Percentiles rank a stretch among this genome's conserved stretches.
phyloP scores from a whole-genome alignment of 2,113 vertebrate species.

The Dinomys branickii region DNA sequence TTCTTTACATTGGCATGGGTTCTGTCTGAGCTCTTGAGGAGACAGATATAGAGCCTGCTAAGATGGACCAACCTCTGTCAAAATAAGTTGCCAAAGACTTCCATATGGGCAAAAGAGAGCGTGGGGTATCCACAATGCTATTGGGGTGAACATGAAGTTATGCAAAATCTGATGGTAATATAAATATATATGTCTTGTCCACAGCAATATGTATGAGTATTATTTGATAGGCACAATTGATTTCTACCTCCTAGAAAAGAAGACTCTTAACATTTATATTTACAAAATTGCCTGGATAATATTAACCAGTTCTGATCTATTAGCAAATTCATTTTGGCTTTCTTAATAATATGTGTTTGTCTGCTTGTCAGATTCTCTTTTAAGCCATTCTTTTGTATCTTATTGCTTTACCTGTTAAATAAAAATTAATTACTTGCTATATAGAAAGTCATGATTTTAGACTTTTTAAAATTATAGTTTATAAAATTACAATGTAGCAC shows the following conservation, averaged over 20 bases:
- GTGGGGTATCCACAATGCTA: not conserved
- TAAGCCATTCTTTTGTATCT: not conserved
- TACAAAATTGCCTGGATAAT: not conserved
- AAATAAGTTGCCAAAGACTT: not conserved
- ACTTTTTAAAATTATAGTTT: conserved; percentile 35
- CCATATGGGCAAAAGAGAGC: not conserved
- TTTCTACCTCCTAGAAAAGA: not conserved
- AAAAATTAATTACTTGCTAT: not conserved
- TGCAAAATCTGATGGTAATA: not conserved
- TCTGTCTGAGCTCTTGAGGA: not conserved
- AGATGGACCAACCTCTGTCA: not conserved
- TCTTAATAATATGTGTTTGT: not conserved
- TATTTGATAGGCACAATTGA: not conserved
- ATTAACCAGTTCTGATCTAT: not conserved
- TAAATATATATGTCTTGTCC: not conserved
- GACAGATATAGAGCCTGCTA: not conserved
- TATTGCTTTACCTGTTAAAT: conserved; percentile 14
- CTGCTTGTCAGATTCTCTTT: not conserved
- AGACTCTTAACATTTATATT: not conserved
- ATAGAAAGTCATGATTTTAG: not conserved
- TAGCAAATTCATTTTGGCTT: conserved; percentile 40
- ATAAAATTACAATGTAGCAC: not conserved
- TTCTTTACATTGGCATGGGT: not conserved
- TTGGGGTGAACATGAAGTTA: not conserved
- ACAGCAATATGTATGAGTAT: not conserved